A percentile compares a stretch with the other conserved stretches of the same genome.
phyloP scores from a whole-genome alignment of 2,888 invertebrate genomes.

The Serripes groenlandicus region DNA sequence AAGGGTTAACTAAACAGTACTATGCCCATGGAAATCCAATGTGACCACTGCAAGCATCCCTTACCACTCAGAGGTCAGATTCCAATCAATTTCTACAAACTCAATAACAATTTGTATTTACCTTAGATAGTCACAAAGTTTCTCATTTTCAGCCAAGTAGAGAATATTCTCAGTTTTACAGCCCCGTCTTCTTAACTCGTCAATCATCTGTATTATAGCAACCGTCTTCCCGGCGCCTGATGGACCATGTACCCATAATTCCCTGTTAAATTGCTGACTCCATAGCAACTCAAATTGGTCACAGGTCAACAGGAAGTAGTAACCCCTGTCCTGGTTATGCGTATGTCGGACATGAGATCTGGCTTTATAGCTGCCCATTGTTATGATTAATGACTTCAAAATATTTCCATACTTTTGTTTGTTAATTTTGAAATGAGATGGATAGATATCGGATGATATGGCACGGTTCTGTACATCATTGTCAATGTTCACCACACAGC shows the following conservation, averaged over 20 bases:
- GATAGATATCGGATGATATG: conserved; percentile 66
- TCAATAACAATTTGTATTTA: too few species aligned
- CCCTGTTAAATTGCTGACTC: conserved; percentile 76
- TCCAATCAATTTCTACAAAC: too few species aligned
- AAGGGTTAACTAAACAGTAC: too few species aligned
- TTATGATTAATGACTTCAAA: conserved; percentile 71
- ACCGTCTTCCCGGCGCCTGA: conserved; percentile 80
- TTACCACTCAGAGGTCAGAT: too few species aligned
- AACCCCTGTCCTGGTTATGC: conserved; percentile 60
- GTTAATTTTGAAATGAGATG: conserved; percentile 70
- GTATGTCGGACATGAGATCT: conserved; percentile 44
- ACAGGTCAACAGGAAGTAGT: conserved; percentile 77
- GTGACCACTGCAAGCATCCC: too few species aligned
- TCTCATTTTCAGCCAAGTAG: conserved; percentile 78
- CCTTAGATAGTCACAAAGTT: conserved; percentile 78
- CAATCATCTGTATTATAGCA: conserved; percentile 76
- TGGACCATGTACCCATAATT: conserved; percentile 81
- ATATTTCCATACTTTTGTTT: conserved; percentile 68
- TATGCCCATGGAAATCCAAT: too few species aligned
- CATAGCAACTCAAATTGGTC: conserved; percentile 81
- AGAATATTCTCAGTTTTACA: conserved; percentile 70
- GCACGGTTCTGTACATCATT: conserved; percentile 15
- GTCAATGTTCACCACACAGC: conserved; percentile 64
- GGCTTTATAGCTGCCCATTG: conserved; percentile 75
- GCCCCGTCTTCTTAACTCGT: conserved; percentile 73